Conservation (phyloP, 1,140 invertebrate genomes). For the Pseudomyrmex cubaensis region DNA sequence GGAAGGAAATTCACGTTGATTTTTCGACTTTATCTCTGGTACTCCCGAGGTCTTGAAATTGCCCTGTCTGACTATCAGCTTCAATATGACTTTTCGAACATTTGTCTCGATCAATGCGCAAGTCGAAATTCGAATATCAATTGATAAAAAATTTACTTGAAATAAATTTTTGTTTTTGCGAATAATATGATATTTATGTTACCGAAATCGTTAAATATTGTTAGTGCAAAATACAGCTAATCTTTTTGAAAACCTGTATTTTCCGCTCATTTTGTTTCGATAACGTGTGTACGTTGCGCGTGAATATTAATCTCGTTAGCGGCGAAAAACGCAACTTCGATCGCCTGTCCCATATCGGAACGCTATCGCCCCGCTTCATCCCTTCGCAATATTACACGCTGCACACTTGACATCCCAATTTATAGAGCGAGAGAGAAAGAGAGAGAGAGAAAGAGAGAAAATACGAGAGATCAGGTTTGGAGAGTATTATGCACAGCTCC, state of each 20-base stretch:
- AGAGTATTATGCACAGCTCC: conserved; percentile 48
- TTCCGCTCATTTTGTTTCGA: conserved; percentile 23
- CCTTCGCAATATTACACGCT: conserved; percentile 22
- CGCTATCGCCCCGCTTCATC: conserved; percentile 1
- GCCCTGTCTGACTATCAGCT: conserved; percentile 30
- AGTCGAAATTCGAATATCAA: conserved; percentile 6
- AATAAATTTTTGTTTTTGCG: no score
- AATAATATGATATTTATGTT: neutral
- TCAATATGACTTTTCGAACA: neutral
- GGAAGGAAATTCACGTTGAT: conserved; percentile 69
- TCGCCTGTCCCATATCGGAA: conserved; percentile 52
- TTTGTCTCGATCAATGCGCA: neutral
- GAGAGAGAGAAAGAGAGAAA: neutral
- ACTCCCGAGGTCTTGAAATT: conserved; percentile 56
- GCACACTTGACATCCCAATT: conserved; percentile 46
- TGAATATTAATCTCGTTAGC: conserved; percentile 56
- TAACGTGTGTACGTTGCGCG: neutral
- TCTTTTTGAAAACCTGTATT: conserved; percentile 19
- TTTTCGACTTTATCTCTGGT: conserved; percentile 44
- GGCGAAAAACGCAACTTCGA: conserved; percentile 49
- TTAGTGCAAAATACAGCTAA: neutral
- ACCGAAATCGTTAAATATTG: neutral
- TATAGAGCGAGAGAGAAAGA: neutral
- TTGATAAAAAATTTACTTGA: neutral
- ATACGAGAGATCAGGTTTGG: conserved; percentile 17